A percentile compares a stretch with the other conserved stretches of the same genome.
Conservation (phyloP, 2,113 vertebrate species). For the Prietella phreatophila region DNA sequence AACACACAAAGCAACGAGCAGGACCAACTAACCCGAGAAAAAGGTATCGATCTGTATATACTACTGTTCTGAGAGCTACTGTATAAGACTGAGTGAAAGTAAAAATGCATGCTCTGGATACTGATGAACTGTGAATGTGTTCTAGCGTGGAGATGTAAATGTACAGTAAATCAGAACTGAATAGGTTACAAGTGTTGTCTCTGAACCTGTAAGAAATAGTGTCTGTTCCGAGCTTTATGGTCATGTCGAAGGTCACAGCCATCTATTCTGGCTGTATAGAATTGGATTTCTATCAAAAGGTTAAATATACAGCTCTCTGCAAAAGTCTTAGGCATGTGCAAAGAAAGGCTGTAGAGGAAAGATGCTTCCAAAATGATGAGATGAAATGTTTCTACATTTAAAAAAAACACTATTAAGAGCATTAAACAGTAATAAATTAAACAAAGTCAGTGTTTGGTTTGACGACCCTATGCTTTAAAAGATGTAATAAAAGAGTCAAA, state of each 20-base stretch:
- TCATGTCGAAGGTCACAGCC: background rate
- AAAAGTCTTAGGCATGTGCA: too few relatives aligned
- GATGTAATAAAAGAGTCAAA: too few relatives aligned
- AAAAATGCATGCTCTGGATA: background rate
- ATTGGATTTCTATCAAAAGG: background rate
- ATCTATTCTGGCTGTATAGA: background rate
- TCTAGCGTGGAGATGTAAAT: background rate
- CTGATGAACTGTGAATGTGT: background rate
- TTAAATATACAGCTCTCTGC: too few relatives aligned
- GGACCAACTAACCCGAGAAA: background rate
- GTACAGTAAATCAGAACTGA: background rate
- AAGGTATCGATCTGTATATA: background rate
- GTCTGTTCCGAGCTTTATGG: background rate
- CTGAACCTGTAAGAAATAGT: background rate
- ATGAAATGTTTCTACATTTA: too few relatives aligned
- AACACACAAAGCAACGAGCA: background rate
- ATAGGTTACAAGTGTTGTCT: background rate
- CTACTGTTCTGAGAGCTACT: background rate
- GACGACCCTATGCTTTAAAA: too few relatives aligned
- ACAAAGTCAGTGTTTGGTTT: too few relatives aligned
- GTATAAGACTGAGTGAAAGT: background rate
- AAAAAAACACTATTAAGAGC: too few relatives aligned
- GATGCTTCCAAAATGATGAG: too few relatives aligned
- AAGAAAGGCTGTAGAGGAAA: too few relatives aligned
- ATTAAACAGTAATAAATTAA: too few relatives aligned